Percentiles rank a stretch among this genome's conserved stretches.
These are phyloP conservation scores for Amphipyra tragopoginis DNA, from an alignment of 2,888 invertebrate genomes.

Conservation along the genomic window DNA sequence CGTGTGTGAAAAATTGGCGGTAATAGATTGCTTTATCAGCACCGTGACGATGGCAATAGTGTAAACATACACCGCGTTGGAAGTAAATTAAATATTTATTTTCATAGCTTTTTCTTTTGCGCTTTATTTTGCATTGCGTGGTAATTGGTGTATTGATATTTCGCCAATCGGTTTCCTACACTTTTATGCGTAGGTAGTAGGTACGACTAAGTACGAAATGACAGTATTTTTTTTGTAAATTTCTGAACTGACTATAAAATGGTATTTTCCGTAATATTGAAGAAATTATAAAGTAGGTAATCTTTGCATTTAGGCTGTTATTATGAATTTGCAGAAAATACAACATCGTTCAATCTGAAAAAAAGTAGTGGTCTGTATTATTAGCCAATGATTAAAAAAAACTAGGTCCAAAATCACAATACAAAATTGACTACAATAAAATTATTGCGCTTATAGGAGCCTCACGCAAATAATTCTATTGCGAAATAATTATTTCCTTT, in stretches of 20 bases:
- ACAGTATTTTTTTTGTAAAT: too few species aligned
- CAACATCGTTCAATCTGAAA: too few species aligned
- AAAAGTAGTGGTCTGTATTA: neutral
- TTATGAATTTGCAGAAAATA: too few species aligned
- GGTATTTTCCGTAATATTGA: too few species aligned
- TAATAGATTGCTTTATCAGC: constrained; percentile 76
- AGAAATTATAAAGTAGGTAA: too few species aligned
- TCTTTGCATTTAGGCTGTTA: too few species aligned
- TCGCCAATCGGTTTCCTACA: too few species aligned
- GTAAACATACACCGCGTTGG: constrained; percentile 54
- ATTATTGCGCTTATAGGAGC: constrained; percentile 15
- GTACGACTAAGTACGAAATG: too few species aligned
- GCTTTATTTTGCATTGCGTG: constrained; percentile 20
- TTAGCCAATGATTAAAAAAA: constrained; percentile 24
- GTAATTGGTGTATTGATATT: neutral
- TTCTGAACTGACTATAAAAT: too few species aligned
- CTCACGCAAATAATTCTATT: constrained; percentile 41
- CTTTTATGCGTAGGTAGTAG: too few species aligned
- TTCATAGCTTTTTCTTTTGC: constrained; percentile 30
- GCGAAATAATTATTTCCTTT: constrained; percentile 44
- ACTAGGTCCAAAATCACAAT: constrained; percentile 18
- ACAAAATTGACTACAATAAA: constrained; percentile 30
- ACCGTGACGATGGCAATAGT: constrained; percentile 47
- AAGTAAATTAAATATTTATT: constrained; percentile 54
- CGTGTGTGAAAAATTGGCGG: constrained; percentile 70